A percentile compares a stretch with the other conserved stretches of the same genome.
These are phyloP conservation scores for Caretta caretta DNA, from an alignment of 2,113 vertebrate genomes.

Conservation along the genomic window DNA sequence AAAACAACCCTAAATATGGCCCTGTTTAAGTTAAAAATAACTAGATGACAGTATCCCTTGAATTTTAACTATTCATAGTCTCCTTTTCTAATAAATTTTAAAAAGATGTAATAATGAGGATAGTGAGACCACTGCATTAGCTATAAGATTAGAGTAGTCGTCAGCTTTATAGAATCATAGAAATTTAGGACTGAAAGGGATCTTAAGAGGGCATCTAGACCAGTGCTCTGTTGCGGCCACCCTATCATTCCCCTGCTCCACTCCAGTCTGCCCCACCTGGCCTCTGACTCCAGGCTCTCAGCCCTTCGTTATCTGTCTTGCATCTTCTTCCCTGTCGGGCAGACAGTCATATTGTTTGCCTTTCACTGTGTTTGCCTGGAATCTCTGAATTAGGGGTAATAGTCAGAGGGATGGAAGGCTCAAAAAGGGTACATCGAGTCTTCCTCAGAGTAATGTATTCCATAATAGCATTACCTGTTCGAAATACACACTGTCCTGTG, in stretches of 20 bases:
- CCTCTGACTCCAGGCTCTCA: too few relatives aligned
- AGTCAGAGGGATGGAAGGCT: too few relatives aligned
- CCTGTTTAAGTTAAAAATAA: too few relatives aligned
- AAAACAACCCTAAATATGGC: too few relatives aligned
- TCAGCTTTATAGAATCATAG: background rate
- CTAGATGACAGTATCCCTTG: too few relatives aligned
- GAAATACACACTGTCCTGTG: background rate
- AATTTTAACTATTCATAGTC: too few relatives aligned
- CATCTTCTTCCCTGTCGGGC: too few relatives aligned
- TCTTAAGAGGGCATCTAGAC: background rate
- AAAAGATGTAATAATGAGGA: too few relatives aligned
- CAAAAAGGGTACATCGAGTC: background rate
- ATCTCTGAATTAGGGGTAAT: background rate
- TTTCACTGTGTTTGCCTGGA: background rate
- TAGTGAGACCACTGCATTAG: too few relatives aligned
- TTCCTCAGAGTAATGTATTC: background rate
- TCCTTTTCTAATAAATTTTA: too few relatives aligned
- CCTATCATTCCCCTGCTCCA: background rate
- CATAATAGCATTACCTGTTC: background rate
- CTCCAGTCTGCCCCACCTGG: background rate
- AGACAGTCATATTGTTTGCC: background rate
- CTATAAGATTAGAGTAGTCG: background rate
- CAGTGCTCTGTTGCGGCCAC: background rate
- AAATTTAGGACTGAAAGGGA: background rate
- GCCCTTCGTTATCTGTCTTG: too few relatives aligned